Evolutionary conservation across 1,140 invertebrate species (phyloP).

Genomic region (Philopotamus ludificatus): DNA sequence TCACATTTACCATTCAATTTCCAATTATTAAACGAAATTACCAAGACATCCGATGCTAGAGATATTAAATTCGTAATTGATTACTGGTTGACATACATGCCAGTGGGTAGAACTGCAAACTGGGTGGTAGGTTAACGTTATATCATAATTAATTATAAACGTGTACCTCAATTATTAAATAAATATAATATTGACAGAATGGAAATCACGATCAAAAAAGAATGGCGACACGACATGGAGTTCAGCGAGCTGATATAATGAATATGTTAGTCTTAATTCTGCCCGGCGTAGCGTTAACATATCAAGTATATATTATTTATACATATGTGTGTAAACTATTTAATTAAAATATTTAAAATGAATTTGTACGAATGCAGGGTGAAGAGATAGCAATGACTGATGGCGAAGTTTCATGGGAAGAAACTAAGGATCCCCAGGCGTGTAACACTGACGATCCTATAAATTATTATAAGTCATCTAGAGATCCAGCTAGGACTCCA

Average conservation of each 20-base stretch:
- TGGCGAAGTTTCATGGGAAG: conserved; percentile 42
- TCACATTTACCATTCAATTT: conserved; percentile 70
- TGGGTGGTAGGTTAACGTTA: conserved; percentile 59
- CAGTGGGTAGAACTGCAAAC: conserved; percentile 58
- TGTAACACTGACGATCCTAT: conserved; percentile 47
- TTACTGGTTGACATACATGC: conserved; percentile 61
- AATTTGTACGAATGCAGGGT: too few species aligned
- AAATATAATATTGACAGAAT: conserved; percentile 49
- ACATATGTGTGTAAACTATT: not conserved
- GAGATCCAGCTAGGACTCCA: conserved; percentile 61
- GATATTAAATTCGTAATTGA: conserved; percentile 57
- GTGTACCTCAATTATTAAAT: not conserved
- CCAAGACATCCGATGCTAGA: conserved; percentile 55
- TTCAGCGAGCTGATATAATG: conserved; percentile 63
- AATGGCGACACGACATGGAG: conserved; percentile 60
- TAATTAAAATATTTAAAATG: not conserved
- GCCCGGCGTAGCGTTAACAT: conserved; percentile 75
- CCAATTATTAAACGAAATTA: conserved; percentile 57
- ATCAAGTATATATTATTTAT: conserved; percentile 54
- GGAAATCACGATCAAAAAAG: conserved; percentile 69
- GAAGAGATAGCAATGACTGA: conserved; percentile 43
- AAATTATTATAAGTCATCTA: conserved; percentile 47
- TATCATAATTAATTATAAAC: conserved; percentile 8
- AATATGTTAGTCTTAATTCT: conserved; percentile 68
- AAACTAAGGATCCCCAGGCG: conserved; percentile 51